Percentiles rank a stretch among this genome's conserved stretches.
phyloP scores from a whole-genome alignment of 1,140 invertebrate species.

The Limonius californicus region DNA sequence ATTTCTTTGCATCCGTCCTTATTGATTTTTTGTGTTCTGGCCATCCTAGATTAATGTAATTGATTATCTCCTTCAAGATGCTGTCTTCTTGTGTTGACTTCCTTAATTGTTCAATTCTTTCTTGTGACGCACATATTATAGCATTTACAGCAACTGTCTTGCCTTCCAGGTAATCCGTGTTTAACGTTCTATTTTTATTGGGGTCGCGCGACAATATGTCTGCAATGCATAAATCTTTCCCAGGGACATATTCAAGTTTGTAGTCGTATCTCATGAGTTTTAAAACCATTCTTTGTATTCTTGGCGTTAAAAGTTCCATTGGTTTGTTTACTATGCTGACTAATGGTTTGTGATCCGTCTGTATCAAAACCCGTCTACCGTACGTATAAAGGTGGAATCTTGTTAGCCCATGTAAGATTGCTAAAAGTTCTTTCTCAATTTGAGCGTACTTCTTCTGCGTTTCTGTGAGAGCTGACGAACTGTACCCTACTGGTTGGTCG shows the following conservation, averaged over 20 bases:
- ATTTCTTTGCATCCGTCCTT: background rate
- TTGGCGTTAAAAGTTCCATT: background rate
- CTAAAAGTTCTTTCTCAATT: constrained; percentile 47
- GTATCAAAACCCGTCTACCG: constrained; percentile 7
- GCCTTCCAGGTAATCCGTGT: too few relatives aligned
- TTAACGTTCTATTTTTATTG: too few relatives aligned
- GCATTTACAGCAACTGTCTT: too few relatives aligned
- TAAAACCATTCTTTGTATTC: constrained; percentile 16
- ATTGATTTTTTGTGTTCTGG: constrained; percentile 7
- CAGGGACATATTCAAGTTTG: background rate
- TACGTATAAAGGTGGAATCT: constrained; percentile 49
- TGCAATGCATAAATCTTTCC: too few relatives aligned
- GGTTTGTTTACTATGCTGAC: constrained; percentile 21
- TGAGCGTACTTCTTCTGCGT: constrained; percentile 28
- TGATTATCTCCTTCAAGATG: background rate
- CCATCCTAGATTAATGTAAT: constrained; percentile 13
- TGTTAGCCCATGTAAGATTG: constrained; percentile 48
- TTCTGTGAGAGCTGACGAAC: constrained; percentile 40
- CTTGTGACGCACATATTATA: too few relatives aligned
- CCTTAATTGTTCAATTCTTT: too few relatives aligned
- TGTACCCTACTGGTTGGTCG: constrained; percentile 38
- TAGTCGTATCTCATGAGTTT: constrained; percentile 19
- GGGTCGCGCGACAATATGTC: too few relatives aligned
- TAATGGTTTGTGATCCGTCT: constrained; percentile 20
- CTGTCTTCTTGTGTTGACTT: constrained; percentile 10